Evolutionary conservation across 2,888 invertebrate genomes (phyloP), one percentile per base, ranked within the genome.

Genomic region (Terebella lapidaria): DNA sequence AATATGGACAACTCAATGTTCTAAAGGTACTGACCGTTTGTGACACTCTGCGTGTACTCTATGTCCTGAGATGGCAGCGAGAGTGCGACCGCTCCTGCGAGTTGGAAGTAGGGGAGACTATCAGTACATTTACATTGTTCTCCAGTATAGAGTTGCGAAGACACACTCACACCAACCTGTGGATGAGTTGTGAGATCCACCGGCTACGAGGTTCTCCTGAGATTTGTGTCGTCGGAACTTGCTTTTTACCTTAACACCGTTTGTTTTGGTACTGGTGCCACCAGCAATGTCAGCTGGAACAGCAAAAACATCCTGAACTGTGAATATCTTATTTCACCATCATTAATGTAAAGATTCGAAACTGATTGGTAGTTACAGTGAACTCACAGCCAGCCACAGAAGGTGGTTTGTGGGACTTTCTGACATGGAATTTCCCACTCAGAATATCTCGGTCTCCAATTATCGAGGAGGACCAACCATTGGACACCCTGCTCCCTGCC

Each of bases 201-300:
- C n/a, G n/a, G n/a, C n/a, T n/a, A n/a, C 10, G 18, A 49, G 15
- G 22, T 49, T 49, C 22, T 49, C 49, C 22, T 10, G 10, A 49
- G 49, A 49, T 49, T 49, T 49, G 49, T 49, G 49, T 10, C 49
- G 10, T 49, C 49, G 49, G 22, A 49, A 49, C 22, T 22, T 10
- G 24, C 22, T 49, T 22, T 22, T 49, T 5, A 49, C 5, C 22
- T 22, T 10, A 35, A 35, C 10, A 15, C 42, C 42, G 10, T 35
- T 35, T n/a, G 42, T 15, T n/a, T 35, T 35, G 10, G 42, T 35
- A 35, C 10, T 10, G n/a, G n/a, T n/a, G n/a, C n/a, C n/a, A n/a
- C n/a, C n/a, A 15, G 10, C 42, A 15, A 35, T 35, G 42, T 35
- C 42, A 35, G 42, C 42, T 35, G 10, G 42, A 35, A 15, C 10